These are phyloP conservation scores for Osmerus eperlanus DNA, from an alignment of 2,113 vertebrate genomes.

Conservation along the genomic window DNA sequence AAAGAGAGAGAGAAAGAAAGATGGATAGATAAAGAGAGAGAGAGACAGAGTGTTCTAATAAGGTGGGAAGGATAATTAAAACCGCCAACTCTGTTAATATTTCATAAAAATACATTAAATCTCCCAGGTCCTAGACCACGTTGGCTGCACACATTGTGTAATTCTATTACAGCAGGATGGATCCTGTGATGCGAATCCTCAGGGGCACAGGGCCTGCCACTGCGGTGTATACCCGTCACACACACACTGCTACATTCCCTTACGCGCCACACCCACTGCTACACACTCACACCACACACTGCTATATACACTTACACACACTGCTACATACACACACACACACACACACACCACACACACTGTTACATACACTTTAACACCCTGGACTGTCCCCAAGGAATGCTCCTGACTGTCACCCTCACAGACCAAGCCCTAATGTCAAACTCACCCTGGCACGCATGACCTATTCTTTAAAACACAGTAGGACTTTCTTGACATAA, in stretches of 20 bases:
- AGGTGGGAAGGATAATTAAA: slow-evolving; percentile 49
- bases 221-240: neutral
- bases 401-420: too few relatives aligned
- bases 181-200: slow-evolving; percentile 38
- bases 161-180: slow-evolving; percentile 47
- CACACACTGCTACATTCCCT: slow-evolving; percentile 9
- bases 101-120: slow-evolving; percentile 53
- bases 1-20: neutral
- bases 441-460: too few relatives aligned
- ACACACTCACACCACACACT: slow-evolving; percentile 6
- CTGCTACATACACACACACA: neutral
- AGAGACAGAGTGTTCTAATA: slow-evolving; percentile 30
- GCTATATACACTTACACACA: neutral
- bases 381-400: too few relatives aligned
- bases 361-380: too few relatives aligned
- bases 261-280: neutral
- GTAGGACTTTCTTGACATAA: too few relatives aligned
- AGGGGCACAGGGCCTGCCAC: slow-evolving; percentile 27
- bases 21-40: slow-evolving; percentile 7
- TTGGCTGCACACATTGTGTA: slow-evolving; percentile 24
- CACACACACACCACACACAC: slow-evolving; percentile 10
- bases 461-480: too few relatives aligned
- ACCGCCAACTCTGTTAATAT: slow-evolving; percentile 49
- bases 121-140: slow-evolving; percentile 21
- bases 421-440: too few relatives aligned